phyloP scores from a whole-genome alignment of 2,113 vertebrate species.

The Mesitornis unicolor region DNA sequence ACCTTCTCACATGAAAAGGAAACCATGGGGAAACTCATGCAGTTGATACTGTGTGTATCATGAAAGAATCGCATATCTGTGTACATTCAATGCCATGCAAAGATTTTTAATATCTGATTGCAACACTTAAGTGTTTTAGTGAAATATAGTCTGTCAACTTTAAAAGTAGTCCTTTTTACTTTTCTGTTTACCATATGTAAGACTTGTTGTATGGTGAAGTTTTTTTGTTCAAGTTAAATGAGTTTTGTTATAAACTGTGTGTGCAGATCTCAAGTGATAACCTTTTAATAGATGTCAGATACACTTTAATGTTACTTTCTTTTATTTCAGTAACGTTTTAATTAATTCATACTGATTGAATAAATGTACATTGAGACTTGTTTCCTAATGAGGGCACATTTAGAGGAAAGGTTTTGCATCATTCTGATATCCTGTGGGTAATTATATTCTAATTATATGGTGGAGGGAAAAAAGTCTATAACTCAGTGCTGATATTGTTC shows the following conservation, averaged over 20 bases:
- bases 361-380: slow-evolving; percentile 86
- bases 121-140: neutral
- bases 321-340: slow-evolving; percentile 86
- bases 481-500: slow-evolving; percentile 83
- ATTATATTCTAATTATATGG: slow-evolving; percentile 88
- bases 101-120: neutral
- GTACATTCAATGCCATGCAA: neutral
- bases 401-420: slow-evolving; percentile 86
- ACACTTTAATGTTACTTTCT: slow-evolving; percentile 75
- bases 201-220: neutral
- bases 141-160: neutral
- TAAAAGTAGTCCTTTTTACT: neutral
- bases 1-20: neutral
- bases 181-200: neutral
- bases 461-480: slow-evolving; percentile 77
- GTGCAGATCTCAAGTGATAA: slow-evolving; percentile 72
- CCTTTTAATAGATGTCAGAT: slow-evolving; percentile 82
- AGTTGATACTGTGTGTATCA: neutral
- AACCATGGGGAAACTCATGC: neutral
- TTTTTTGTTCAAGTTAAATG: slow-evolving; percentile 62
- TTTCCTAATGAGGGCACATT: slow-evolving; percentile 85
- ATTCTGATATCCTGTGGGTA: slow-evolving; percentile 88
- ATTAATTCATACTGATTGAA: slow-evolving; percentile 89
- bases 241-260: slow-evolving; percentile 66
- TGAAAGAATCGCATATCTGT: neutral